Evolutionary conservation across 2,113 vertebrate genomes (phyloP).

Genomic region (Anthoscopus minutus): DNA sequence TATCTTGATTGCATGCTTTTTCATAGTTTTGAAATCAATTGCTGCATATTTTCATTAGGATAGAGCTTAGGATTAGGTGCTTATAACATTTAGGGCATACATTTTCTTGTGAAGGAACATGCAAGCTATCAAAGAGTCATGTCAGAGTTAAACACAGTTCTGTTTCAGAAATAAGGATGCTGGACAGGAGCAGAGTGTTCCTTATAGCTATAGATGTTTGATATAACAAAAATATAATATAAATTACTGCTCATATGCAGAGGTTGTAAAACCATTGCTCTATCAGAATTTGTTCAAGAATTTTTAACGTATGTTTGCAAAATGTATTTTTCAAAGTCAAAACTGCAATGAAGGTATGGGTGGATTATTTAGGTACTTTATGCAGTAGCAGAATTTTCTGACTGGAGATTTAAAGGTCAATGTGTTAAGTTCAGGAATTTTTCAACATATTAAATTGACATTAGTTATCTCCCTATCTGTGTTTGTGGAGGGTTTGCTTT

Average conservation of each 20-base stretch:
- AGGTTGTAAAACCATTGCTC: not conserved
- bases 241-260: not conserved
- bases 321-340: not conserved
- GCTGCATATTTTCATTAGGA: not conserved
- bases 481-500: not conserved
- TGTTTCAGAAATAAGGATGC: not conserved
- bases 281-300: not conserved
- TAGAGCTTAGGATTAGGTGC: not conserved
- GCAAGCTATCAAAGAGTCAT: not conserved
- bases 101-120: not conserved
- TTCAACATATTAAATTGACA: not conserved
- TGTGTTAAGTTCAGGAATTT: not conserved
- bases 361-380: not conserved
- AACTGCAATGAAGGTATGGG: not conserved
- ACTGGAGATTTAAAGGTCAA: not conserved
- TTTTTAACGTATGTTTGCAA: not conserved
- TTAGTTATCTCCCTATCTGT: not conserved
- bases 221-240: not conserved
- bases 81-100: not conserved
- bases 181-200: not conserved
- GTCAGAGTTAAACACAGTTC: not conserved
- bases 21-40: not conserved
- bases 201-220: not conserved
- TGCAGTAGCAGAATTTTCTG: not conserved
- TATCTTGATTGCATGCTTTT: not conserved